Evolutionary conservation across 1,140 invertebrate species (phyloP).

Genomic region (Akabosia matsudoensis): DNA sequence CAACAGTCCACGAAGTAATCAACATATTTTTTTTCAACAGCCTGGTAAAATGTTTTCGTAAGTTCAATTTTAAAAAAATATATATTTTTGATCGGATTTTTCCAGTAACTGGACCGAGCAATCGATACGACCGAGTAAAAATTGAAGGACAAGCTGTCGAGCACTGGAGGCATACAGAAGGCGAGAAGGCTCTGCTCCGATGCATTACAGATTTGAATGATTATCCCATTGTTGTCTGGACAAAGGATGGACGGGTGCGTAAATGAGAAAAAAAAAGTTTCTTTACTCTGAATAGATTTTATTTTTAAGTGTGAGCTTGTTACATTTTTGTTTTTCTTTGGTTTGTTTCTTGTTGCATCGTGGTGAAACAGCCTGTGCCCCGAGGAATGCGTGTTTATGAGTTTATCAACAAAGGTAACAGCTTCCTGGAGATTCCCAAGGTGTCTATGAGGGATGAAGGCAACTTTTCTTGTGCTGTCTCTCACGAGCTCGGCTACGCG

Average conservation of each 20-base stretch:
- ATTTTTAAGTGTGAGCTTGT: conserved; percentile 10
- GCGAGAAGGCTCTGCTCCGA: conserved; percentile 24
- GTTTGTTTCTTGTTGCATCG: background rate
- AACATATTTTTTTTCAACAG: background rate
- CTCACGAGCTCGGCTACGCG: conserved; percentile 32
- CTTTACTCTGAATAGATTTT: background rate
- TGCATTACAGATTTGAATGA: conserved; percentile 33
- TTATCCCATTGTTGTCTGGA: conserved; percentile 30
- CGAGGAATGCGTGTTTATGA: conserved; percentile 22
- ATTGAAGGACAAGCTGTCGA: conserved; percentile 32
- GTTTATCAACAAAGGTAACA: conserved; percentile 38
- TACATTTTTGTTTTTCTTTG: background rate
- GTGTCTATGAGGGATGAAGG: conserved; percentile 22
- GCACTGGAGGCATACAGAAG: conserved; percentile 28
- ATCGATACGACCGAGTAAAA: conserved; percentile 6
- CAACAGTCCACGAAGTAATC: background rate
- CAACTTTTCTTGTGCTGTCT: conserved; percentile 27
- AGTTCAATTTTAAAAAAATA: background rate
- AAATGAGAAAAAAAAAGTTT: background rate
- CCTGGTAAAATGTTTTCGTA: background rate
- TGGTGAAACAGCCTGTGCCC: conserved; percentile 1
- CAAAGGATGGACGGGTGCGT: conserved; percentile 30
- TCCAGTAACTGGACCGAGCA: background rate
- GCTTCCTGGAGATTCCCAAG: conserved; percentile 32
- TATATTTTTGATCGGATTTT: background rate